Evolutionary conservation across 2,113 vertebrate species (phyloP).

Genomic region (Poeciliopsis turrubarensis): DNA sequence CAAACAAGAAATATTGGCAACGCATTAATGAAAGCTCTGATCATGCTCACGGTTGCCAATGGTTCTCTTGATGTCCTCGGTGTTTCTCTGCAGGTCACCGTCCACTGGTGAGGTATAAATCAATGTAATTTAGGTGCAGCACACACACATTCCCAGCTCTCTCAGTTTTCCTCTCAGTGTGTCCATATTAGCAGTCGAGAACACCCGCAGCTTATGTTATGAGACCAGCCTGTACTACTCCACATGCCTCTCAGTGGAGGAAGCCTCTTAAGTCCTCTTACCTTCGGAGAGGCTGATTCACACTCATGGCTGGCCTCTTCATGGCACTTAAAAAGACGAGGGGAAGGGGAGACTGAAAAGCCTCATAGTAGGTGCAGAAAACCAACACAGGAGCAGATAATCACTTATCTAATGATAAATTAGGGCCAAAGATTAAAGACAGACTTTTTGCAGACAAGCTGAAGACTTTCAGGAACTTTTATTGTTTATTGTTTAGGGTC

Average conservation of each 20-base stretch:
- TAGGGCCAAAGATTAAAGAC: neutral
- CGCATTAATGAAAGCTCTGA: slow-evolving; percentile 15
- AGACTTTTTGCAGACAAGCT: neutral
- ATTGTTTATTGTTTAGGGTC: neutral
- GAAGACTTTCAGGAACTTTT: neutral
- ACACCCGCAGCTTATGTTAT: slow-evolving; percentile 59
- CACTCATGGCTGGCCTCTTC: slow-evolving; percentile 39
- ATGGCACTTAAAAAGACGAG: slow-evolving; percentile 34
- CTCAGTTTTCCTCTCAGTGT: slow-evolving; percentile 39
- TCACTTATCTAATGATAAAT: neutral
- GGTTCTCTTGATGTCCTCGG: neutral
- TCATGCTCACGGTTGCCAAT: neutral
- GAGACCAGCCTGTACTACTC: slow-evolving; percentile 40
- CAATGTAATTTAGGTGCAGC: slow-evolving; percentile 30
- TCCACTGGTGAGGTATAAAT: slow-evolving; percentile 16
- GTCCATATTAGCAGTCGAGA: slow-evolving; percentile 50
- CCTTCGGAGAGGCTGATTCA: slow-evolving; percentile 37
- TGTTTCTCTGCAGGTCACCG: slow-evolving; percentile 7
- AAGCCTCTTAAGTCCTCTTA: slow-evolving; percentile 50
- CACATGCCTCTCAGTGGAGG: slow-evolving; percentile 37
- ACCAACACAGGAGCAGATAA: neutral
- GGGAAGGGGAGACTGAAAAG: slow-evolving; percentile 19
- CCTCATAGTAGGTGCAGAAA: slow-evolving; percentile 11
- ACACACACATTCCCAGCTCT: slow-evolving; percentile 10
- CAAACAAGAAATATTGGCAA: slow-evolving; percentile 32